Conservation (phyloP, 2,113 vertebrate species). For the Otolemur garnettii region DNA sequence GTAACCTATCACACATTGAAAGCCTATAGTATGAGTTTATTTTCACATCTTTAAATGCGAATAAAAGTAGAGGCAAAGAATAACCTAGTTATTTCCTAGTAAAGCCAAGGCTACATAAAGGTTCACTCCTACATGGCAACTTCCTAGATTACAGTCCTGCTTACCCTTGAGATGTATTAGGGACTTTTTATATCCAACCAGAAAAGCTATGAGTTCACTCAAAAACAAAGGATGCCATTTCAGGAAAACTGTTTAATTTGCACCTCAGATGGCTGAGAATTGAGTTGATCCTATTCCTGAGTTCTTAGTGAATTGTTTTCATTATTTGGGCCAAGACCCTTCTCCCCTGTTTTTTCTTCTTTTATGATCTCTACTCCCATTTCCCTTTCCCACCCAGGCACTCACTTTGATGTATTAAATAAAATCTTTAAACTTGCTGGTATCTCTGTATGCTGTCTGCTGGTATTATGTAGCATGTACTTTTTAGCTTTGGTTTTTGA, state of each 20-base stretch:
- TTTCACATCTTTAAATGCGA: conserved; percentile 22
- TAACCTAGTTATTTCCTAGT: neutral
- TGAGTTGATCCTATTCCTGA: neutral
- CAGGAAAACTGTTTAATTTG: neutral
- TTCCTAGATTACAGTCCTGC: neutral
- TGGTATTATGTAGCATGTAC: neutral
- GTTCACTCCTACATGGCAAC: neutral
- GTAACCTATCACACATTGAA: neutral
- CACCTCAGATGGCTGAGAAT: neutral
- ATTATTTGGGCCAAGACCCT: neutral
- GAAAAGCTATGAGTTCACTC: neutral
- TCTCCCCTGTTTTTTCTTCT: neutral
- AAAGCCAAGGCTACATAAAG: conserved; percentile 1
- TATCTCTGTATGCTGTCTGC: neutral
- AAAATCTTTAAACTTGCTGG: neutral
- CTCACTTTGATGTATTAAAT: neutral
- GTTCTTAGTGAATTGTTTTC: conserved; percentile 10
- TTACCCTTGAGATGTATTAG: neutral
- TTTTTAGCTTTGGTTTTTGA: conserved; percentile 39
- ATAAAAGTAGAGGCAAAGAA: conserved; percentile 33
- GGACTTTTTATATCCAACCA: neutral
- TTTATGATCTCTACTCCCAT: neutral
- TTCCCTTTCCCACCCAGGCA: neutral
- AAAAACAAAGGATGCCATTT: neutral
- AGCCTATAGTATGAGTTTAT: neutral